Conservation (phyloP, 2,113 vertebrate genomes). For the Sylvilagus bachmani region DNA sequence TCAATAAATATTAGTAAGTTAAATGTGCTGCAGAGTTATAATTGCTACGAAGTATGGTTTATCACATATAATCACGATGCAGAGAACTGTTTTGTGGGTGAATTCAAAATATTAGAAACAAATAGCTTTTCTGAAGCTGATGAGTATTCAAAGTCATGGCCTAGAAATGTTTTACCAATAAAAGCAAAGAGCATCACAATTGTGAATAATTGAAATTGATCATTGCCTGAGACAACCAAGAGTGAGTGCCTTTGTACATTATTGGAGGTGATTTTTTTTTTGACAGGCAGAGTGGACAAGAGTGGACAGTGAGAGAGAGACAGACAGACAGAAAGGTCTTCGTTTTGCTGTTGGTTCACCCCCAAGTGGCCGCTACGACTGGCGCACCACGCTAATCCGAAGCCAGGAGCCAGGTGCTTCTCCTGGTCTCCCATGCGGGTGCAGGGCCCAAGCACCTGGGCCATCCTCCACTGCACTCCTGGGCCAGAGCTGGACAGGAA, state of each 20-base stretch:
- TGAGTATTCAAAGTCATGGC: neutral
- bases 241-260: neutral
- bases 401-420: too few relatives aligned
- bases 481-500: too few relatives aligned
- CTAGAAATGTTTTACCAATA: constrained; percentile 39
- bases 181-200: constrained; percentile 4
- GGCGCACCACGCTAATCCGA: too few relatives aligned
- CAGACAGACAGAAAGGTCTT: too few relatives aligned
- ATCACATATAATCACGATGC: constrained; percentile 20
- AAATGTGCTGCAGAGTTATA: constrained; percentile 70
- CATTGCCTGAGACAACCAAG: neutral
- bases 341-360: too few relatives aligned
- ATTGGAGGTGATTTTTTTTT: neutral
- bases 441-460: too few relatives aligned
- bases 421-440: too few relatives aligned
- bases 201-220: constrained; percentile 21
- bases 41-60: constrained; percentile 73
- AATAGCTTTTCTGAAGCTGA: constrained; percentile 50
- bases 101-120: constrained; percentile 57
- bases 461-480: too few relatives aligned
- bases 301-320: too few relatives aligned
- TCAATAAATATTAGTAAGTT: constrained; percentile 84
- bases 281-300: too few relatives aligned
- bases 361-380: too few relatives aligned
- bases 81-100: constrained; percentile 48